A percentile compares a stretch with the other conserved stretches of the same genome.
These are phyloP conservation scores for Acronicta leporina DNA, from an alignment of 2,888 invertebrate species.

Conservation along the genomic window DNA sequence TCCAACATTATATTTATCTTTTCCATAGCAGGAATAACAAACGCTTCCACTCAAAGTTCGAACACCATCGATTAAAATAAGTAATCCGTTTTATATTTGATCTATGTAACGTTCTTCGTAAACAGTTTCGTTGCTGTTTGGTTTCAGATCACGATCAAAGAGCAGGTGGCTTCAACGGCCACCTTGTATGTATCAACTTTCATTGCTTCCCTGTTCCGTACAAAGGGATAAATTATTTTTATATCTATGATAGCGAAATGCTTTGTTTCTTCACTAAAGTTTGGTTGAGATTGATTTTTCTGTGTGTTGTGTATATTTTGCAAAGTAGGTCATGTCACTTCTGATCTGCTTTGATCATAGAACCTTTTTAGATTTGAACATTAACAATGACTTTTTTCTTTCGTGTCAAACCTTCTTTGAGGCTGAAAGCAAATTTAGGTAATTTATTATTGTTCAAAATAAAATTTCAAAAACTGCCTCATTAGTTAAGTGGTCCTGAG, in stretches of 20 bases:
- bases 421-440: no score
- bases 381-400: background rate
- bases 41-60: constrained; percentile 31
- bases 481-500: no score
- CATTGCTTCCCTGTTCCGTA: constrained; percentile 53
- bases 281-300: constrained; percentile 30
- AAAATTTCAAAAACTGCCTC: no score
- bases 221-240: constrained; percentile 58
- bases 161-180: constrained; percentile 60
- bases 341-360: background rate
- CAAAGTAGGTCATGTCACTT: constrained; percentile 8
- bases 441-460: no score
- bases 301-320: constrained; percentile 19
- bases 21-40: constrained; percentile 24
- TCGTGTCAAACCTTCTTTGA: no score
- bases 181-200: constrained; percentile 62
- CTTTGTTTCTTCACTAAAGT: constrained; percentile 32
- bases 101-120: constrained; percentile 58
- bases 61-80: constrained; percentile 60
- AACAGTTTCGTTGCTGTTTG: constrained; percentile 66
- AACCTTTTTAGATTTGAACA: background rate
- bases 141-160: constrained; percentile 69
- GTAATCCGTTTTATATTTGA: constrained; percentile 60
- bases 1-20: constrained; percentile 36
- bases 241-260: constrained; percentile 45